These are phyloP conservation scores for Donacobius atricapilla DNA, from an alignment of 2,113 vertebrate species.

Conservation along the genomic window DNA sequence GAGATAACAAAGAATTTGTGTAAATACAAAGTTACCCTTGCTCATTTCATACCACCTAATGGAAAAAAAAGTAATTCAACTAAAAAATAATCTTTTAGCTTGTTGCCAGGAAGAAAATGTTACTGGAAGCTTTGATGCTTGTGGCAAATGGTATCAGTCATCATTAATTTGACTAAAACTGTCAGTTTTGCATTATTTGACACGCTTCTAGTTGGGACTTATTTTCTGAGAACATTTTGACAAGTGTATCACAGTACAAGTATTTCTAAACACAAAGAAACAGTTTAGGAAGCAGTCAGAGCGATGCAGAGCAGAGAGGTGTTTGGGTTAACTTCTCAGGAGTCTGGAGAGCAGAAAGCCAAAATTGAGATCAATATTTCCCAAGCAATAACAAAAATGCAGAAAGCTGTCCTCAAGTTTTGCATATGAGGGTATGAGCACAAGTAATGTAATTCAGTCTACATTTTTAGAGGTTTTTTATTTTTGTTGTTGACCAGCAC, in stretches of 20 bases:
- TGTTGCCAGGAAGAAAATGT: not conserved
- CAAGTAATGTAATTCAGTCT: not conserved
- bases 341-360: not conserved
- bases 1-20: no score
- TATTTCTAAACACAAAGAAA: not conserved
- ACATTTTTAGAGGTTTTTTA: rapidly evolving
- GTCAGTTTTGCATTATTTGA: not conserved
- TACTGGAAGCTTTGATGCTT: not conserved
- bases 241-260: not conserved
- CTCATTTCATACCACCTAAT: not conserved
- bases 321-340: not conserved
- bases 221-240: conserved; percentile 8
- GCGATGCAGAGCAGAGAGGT: not conserved
- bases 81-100: not conserved
- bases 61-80: not conserved
- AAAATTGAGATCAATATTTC: not conserved
- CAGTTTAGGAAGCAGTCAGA: not conserved
- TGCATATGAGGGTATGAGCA: not conserved
- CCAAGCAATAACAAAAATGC: not conserved
- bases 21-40: not conserved
- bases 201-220: not conserved
- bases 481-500: not conserved
- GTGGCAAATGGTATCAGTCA: not conserved
- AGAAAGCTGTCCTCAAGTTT: not conserved
- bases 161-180: not conserved